These are phyloP conservation scores for Orgyia antiqua DNA, from an alignment of 2,888 invertebrate species.

Conservation along the genomic window DNA sequence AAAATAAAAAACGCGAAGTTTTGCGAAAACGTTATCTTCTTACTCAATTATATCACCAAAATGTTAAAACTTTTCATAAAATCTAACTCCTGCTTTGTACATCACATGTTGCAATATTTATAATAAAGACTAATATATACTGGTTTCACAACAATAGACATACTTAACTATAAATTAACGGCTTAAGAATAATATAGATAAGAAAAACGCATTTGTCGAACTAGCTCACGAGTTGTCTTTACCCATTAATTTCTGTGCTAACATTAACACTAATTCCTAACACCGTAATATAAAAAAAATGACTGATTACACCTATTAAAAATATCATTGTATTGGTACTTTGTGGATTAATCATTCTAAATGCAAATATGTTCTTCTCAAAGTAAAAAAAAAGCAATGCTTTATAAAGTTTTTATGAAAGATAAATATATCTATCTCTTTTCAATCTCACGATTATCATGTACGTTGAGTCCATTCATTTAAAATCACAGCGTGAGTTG, in stretches of 20 bases:
- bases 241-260: conserved; percentile 17
- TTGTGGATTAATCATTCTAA: conserved; percentile 33
- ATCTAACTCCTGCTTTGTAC: too few species aligned
- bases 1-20: too few species aligned
- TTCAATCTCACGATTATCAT: conserved; percentile 24
- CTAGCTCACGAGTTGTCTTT: conserved; percentile 10
- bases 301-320: conserved; percentile 31
- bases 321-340: conserved; percentile 34
- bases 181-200: conserved; percentile 21
- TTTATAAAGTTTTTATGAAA: conserved; percentile 33
- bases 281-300: conserved; percentile 23
- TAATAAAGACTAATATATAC: conserved; percentile 12
- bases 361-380: conserved; percentile 2
- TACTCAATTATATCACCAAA: too few species aligned
- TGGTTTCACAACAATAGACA: conserved; percentile 13
- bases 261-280: conserved; percentile 19
- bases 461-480: conserved; percentile 25
- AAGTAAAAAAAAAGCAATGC: conserved; percentile 2
- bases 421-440: conserved; percentile 18
- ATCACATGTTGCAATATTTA: too few species aligned
- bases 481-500: conserved; percentile 24
- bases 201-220: conserved; percentile 19
- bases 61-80: too few species aligned
- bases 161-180: conserved; percentile 18
- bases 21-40: too few species aligned